Percentiles rank a stretch among this genome's conserved stretches.
Evolutionary conservation across 2,888 invertebrate genomes (phyloP).

Genomic region (Nezara viridula): DNA sequence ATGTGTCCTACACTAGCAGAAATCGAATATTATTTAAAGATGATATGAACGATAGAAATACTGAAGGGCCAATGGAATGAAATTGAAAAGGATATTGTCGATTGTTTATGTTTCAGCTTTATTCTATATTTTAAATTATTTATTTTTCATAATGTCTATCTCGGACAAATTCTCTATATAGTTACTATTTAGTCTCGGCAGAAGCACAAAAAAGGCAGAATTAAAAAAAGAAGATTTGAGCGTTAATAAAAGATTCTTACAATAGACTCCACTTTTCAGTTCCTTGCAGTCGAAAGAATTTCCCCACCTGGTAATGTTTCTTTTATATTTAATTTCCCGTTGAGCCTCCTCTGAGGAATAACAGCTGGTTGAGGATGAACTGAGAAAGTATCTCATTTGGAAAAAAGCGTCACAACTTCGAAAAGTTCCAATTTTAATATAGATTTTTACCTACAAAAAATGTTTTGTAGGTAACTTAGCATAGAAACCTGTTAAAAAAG

Average conservation of each 20-base stretch:
- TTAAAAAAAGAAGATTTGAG: background rate
- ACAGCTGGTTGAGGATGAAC: background rate
- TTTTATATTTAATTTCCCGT: slow-evolving; percentile 1
- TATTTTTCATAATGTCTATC: no score
- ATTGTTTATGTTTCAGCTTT: no score
- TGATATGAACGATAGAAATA: no score
- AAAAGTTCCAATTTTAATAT: background rate
- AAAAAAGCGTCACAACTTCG: background rate
- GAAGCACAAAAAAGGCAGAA: background rate
- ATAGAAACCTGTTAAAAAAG: background rate
- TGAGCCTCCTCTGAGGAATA: background rate
- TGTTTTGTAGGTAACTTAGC: background rate
- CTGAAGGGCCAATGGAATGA: no score
- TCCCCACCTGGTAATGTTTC: background rate
- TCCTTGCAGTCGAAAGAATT: background rate
- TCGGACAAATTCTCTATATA: no score
- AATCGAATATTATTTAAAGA: no score
- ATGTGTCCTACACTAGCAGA: no score
- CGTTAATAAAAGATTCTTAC: no score
- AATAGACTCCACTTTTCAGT: background rate
- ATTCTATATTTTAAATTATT: no score
- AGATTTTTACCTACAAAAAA: no score
- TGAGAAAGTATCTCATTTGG: background rate
- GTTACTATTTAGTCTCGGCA: no score
- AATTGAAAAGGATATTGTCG: no score